These are phyloP conservation scores for Dugesia japonica DNA, from an alignment of 2,888 invertebrate species.

Conservation along the genomic window DNA sequence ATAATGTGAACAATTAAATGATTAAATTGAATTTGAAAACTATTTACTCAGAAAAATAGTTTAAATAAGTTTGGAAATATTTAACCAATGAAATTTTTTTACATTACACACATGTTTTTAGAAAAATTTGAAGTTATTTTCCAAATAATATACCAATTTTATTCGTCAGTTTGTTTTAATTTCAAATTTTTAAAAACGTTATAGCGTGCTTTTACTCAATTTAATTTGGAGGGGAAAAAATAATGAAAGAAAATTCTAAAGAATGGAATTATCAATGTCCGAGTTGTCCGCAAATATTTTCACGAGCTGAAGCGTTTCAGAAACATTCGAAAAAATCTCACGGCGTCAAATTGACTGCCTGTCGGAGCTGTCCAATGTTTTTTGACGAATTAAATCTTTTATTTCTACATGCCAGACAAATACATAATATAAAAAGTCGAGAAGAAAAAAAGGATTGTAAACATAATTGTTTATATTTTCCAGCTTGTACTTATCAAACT, in stretches of 20 bases:
- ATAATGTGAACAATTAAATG: too few relatives aligned
- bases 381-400: neutral
- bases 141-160: too few relatives aligned
- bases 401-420: neutral
- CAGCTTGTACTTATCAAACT: neutral
- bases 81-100: too few relatives aligned
- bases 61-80: too few relatives aligned
- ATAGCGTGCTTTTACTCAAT: too few relatives aligned
- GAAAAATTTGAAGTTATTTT: too few relatives aligned
- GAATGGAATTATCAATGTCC: neutral
- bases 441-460: neutral
- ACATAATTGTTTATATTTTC: neutral
- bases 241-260: neutral
- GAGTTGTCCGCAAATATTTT: neutral
- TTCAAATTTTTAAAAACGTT: too few relatives aligned
- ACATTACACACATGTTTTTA: too few relatives aligned
- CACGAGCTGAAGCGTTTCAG: neutral
- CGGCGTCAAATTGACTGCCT: neutral
- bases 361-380: neutral
- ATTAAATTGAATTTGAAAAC: too few relatives aligned
- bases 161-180: too few relatives aligned
- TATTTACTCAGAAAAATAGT: too few relatives aligned
- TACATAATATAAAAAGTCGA: neutral
- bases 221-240: too few relatives aligned
- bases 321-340: neutral